Evolutionary conservation across 2,888 invertebrate genomes (phyloP), one percentile per base, ranked within the genome.

Genomic region (Eubasilissa splendida): DNA sequence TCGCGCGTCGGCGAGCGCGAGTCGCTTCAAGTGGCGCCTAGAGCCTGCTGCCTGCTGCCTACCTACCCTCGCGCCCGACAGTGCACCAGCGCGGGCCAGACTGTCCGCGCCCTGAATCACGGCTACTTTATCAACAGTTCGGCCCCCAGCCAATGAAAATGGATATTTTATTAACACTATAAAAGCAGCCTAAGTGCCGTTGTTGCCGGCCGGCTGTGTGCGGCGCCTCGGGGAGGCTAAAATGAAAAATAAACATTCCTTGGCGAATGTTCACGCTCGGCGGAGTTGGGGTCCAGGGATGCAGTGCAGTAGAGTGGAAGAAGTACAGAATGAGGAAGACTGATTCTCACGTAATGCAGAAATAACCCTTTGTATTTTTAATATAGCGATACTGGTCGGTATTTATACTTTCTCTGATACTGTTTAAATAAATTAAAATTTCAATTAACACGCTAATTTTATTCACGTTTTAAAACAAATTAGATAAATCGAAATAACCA

Each of bases 221-320:
- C 66, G 76, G 73, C 73, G 75, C 83, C 76, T 66, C 54, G 66
- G 80, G 78, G 73, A 79, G 68, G 53, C 59, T 71, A 80, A 81
- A 83, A 83, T 83, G 80, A 83, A 83, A 83, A 83, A 80, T 83
- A 83, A 79, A 81, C 83, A 83, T 83, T 80, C 79, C 80, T 83
- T 80, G 79, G 76, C 73, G 78, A 60, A 52, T 11, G 42, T 7
- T 42, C 42, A 7, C 42, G 22, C 22, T 22, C 22, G 22, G 22
- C 22, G 68, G 31, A 42, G 60, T 42, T 12, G 56, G 78, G 73
- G 74, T 50, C 53, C 42, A 54, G 70, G 14, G 59, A 22, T 42
- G 60, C 60, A 14, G 42, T 9, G 50, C 60, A 14, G 52, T 11
- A 65, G 56, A 14, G 77, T 22, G 10, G 54, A 66, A 9, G 56